These are phyloP conservation scores for Tetraneura akinire DNA, from an alignment of 1,140 invertebrate genomes.

Conservation along the genomic window DNA sequence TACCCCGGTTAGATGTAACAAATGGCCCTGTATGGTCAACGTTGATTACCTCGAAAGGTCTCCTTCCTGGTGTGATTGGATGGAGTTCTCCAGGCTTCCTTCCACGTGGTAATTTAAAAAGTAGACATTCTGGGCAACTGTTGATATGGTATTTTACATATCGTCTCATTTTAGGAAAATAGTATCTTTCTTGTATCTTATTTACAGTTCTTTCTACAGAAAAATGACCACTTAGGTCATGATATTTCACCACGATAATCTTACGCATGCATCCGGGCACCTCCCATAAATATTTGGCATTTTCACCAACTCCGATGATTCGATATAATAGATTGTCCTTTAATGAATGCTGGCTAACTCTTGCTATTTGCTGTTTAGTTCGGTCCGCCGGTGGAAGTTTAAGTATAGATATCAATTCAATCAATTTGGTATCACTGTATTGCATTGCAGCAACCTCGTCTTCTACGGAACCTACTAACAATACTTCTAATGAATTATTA, in stretches of 20 bases:
- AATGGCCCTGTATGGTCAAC: constrained; percentile 10
- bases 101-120: constrained; percentile 53
- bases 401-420: no score
- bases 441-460: not conserved
- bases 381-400: no score
- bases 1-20: not conserved
- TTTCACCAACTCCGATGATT: no score
- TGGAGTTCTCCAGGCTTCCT: constrained; percentile 51
- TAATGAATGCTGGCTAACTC: no score
- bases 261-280: not conserved
- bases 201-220: not conserved
- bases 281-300: not conserved
- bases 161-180: not conserved
- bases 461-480: not conserved
- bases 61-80: constrained; percentile 46
- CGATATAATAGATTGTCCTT: no score
- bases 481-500: not conserved
- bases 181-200: not conserved
- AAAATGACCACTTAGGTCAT: not conserved
- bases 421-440: not conserved
- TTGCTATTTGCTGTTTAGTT: no score
- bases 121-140: constrained; percentile 52
- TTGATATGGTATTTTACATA: constrained; percentile 49
- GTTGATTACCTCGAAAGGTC: not conserved
- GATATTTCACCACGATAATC: not conserved